phyloP scores from a whole-genome alignment of 35 echinoderm and acorn worm species.

The Amphiura filiformis region DNA sequence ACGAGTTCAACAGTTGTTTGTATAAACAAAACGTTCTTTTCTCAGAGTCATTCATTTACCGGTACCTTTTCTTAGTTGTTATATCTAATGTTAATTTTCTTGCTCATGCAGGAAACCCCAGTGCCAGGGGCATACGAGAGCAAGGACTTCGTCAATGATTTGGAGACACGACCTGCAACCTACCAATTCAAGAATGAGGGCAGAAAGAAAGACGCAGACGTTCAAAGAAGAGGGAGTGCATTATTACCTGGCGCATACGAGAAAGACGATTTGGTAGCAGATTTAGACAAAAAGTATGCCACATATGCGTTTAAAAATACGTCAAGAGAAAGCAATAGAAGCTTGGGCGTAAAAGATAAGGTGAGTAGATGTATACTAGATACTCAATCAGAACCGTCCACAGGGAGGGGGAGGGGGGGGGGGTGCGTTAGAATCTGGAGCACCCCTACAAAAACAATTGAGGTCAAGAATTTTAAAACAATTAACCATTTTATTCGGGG shows the following conservation, averaged over 20 bases:
- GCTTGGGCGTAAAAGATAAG: conserved; percentile 87
- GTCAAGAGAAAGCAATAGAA: conserved; percentile 43
- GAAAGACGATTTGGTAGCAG: conserved; percentile 58
- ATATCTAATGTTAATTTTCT: not conserved
- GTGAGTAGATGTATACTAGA: conserved; percentile 28
- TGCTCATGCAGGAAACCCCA: conserved; percentile 74
- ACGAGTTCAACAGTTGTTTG: not conserved
- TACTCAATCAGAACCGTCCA: not conserved
- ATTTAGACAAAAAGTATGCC: conserved; percentile 49
- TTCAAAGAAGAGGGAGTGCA: conserved; percentile 49
- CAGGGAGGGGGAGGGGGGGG: not conserved
- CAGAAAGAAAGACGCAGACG: conserved; percentile 65
- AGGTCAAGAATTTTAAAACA: too few relatives aligned
- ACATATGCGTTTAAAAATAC: conserved; percentile 94
- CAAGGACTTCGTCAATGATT: conserved; percentile 67
- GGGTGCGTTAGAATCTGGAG: not conserved
- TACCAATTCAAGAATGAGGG: conserved; percentile 94
- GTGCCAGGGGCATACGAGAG: conserved; percentile 83
- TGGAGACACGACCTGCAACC: conserved; percentile 77
- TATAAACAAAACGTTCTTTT: not conserved
- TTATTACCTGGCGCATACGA: conserved; percentile 91
- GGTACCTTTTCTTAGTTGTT: too few relatives aligned
- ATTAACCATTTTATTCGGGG: too few relatives aligned
- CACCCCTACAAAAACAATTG: too few relatives aligned
- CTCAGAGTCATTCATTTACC: too few relatives aligned